Percentiles rank a stretch among this genome's conserved stretches.
Conservation (phyloP, 2,888 invertebrate genomes). For the Gymnosoma rotundatum region DNA sequence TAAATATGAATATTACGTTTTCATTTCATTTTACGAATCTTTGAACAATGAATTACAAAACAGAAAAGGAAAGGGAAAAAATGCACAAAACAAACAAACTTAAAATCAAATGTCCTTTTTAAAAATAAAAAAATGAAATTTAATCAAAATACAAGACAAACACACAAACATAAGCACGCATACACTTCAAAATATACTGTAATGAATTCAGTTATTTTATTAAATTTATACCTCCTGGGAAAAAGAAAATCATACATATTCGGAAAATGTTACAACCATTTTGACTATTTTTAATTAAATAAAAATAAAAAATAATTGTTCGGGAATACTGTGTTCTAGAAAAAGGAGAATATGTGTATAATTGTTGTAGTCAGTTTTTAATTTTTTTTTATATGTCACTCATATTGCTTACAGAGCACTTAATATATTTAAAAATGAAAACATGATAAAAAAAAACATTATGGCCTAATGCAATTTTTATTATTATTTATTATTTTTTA, state of each 20-base stretch:
- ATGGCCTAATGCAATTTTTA: no score
- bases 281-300: neutral
- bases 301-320: neutral
- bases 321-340: neutral
- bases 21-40: constrained; percentile 11
- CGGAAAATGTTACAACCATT: neutral
- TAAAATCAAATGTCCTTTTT: neutral
- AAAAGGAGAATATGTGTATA: neutral
- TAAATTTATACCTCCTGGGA: neutral
- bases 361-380: neutral
- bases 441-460: no score
- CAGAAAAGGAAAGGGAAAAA: constrained; percentile 13
- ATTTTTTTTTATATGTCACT: neutral
- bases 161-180: neutral
- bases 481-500: no score
- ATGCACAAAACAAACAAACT: neutral
- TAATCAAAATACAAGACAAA: neutral
- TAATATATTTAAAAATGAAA: neutral
- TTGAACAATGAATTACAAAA: constrained; percentile 45
- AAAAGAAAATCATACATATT: neutral
- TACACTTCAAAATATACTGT: neutral
- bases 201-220: neutral
- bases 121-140: neutral
- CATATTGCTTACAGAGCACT: neutral
- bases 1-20: constrained; percentile 58